Evolutionary conservation across 2,888 invertebrate genomes (phyloP), one percentile per base, ranked within the genome.

Genomic region (Lasioglossum lativentre): DNA sequence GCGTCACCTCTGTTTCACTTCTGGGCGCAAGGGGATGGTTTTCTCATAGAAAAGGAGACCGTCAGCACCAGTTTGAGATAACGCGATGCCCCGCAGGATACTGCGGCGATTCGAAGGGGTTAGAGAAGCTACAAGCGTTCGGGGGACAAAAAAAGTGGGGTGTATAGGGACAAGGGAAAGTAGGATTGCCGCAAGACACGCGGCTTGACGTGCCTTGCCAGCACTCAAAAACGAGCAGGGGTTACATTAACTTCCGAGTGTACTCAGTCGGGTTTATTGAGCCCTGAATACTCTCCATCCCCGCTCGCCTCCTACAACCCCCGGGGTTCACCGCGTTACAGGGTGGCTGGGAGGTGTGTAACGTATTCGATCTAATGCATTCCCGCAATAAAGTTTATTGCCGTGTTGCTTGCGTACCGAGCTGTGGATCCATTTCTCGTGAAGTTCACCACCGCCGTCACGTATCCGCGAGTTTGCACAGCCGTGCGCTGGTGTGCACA

Each of bases 351-450:
- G 88, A 88, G 89, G 87, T 84, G 87, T 89, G 91, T 90, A 92
- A 93, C 91, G 93, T 93, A 93, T 93, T 93, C 93, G 93, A 95
- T 94, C 93, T 94, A 94, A 94, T 94, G 94, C 93, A 93, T 94
- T 94, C 93, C 91, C 91, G 94, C 93, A 94, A 94, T 94, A 94
- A 94, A 94, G 90, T 94, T 94, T 94, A 94, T 94, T 93, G 93
- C 93, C 91, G 88, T 93, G 92, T 92, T 93, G 91, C 93, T 92
- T 91, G 91, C 91, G 90, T 91, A 89, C 66, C 78, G 68, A 75
- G 86, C 76, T 76, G 87, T 23, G 40, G 75, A 81, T 82, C 88
- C 83, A 82, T 84, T 85, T 84, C 78, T 77, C 76, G 77, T 66
- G 79, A 83, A 80, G 80, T 78, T 75, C 80, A 71, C 52, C 68